Percentiles rank a stretch among this genome's conserved stretches.
Evolutionary conservation across 2,888 invertebrate species (phyloP).

Genomic region (Brachypalpus laphriformis): DNA sequence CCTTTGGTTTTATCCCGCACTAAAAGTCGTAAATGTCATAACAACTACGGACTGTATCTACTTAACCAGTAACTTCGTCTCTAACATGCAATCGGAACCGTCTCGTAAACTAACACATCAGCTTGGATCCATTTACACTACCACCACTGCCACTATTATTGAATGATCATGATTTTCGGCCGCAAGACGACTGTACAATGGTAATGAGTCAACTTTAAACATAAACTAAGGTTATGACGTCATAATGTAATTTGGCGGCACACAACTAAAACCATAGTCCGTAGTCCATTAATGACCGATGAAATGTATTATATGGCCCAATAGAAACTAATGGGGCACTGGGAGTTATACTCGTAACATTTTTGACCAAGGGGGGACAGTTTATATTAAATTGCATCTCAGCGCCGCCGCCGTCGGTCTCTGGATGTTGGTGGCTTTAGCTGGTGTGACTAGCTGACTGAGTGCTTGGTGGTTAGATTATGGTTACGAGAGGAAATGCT

Average conservation of each 20-base stretch:
- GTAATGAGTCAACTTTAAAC: slow-evolving; percentile 29
- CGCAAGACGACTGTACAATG: slow-evolving; percentile 8
- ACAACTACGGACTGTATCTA: background rate
- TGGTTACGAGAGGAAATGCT: background rate
- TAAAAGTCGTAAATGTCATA: slow-evolving; percentile 22
- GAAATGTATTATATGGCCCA: slow-evolving; percentile 43
- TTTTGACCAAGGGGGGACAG: background rate
- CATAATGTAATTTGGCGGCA: slow-evolving; percentile 33
- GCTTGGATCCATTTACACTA: background rate
- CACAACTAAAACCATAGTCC: background rate
- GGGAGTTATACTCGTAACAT: background rate
- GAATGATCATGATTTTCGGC: slow-evolving; percentile 41
- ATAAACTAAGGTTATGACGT: slow-evolving; percentile 49
- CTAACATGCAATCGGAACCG: slow-evolving; percentile 11
- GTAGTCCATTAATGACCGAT: slow-evolving; percentile 40
- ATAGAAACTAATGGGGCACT: slow-evolving; percentile 35
- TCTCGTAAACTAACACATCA: slow-evolving; percentile 5
- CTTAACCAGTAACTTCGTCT: background rate
- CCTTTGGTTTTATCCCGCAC: background rate
- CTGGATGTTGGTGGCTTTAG: background rate
- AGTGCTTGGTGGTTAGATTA: background rate
- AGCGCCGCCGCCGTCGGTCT: background rate
- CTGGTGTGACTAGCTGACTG: slow-evolving; percentile 1
- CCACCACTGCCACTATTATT: slow-evolving; percentile 15
- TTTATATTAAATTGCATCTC: slow-evolving; percentile 7